Conservation (phyloP, 2,797 vertebrate genomes). For the Adelosebastes latens region DNA sequence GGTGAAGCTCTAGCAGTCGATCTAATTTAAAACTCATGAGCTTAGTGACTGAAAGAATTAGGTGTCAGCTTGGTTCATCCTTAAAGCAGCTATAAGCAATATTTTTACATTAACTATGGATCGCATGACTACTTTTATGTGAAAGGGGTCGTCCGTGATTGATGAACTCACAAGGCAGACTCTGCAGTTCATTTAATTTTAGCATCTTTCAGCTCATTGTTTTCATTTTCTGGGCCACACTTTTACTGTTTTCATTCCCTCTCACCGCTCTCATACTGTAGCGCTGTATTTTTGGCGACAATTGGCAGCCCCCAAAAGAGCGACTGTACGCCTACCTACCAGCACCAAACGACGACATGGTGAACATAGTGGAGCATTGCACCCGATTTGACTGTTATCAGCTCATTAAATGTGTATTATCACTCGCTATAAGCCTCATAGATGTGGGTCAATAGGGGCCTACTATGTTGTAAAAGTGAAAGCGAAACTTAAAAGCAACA, state of each 20-base stretch:
- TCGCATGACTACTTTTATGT: background rate
- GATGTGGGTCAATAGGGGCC: too few relatives aligned
- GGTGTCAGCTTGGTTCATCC: background rate
- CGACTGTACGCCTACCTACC: background rate
- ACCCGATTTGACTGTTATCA: too few relatives aligned
- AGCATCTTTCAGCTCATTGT: too few relatives aligned
- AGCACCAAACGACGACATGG: background rate
- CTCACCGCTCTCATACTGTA: background rate
- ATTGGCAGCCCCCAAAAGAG: background rate
- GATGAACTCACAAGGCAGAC: background rate
- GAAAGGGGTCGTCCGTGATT: background rate
- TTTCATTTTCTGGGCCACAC: too few relatives aligned
- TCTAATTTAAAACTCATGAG: background rate
- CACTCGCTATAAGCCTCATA: too few relatives aligned
- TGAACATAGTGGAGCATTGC: background rate
- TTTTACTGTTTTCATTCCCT: too few relatives aligned
- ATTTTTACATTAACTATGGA: background rate
- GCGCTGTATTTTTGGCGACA: too few relatives aligned
- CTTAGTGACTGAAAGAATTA: background rate
- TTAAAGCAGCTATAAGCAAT: conserved; percentile 2
- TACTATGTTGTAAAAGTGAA: too few relatives aligned
- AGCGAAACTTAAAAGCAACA: too few relatives aligned
- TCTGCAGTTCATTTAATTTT: background rate
- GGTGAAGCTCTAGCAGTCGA: background rate
- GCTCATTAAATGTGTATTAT: too few relatives aligned